phyloP scores from a whole-genome alignment of 92 coral and sea anemone species.

The Bergia sp. region DNA sequence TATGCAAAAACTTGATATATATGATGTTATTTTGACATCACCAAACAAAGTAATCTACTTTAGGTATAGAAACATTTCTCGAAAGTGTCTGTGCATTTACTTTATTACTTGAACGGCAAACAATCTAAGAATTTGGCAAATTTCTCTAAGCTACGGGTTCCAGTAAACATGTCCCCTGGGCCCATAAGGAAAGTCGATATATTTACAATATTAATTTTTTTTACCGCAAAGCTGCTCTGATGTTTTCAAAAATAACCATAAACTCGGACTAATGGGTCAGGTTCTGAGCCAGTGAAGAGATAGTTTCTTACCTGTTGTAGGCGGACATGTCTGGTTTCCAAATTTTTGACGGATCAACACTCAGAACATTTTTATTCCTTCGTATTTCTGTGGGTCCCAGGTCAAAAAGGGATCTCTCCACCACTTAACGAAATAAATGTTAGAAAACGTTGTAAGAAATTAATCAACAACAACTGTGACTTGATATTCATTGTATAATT shows the following conservation, averaged over 20 bases:
- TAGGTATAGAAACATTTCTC: no score
- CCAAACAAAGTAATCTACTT: no score
- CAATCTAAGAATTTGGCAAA: no score
- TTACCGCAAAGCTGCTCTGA: not conserved
- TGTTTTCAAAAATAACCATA: not conserved
- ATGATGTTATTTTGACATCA: no score
- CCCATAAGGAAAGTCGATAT: no score
- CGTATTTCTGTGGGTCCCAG: slow-evolving; percentile 47
- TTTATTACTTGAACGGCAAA: no score
- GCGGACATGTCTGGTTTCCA: slow-evolving; percentile 46
- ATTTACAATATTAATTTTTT: no score
- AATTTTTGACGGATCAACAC: not conserved
- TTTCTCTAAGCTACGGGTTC: no score
- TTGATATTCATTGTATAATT: no score
- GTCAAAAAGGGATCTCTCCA: slow-evolving; percentile 39
- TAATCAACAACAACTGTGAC: not conserved
- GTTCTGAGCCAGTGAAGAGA: not conserved
- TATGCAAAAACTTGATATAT: no score
- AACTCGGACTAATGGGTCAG: not conserved
- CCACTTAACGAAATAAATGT: not conserved
- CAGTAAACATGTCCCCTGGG: no score
- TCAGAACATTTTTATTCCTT: not conserved
- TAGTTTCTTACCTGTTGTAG: slow-evolving; percentile 34
- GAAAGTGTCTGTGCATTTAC: no score
- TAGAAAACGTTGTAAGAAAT: not conserved